These are phyloP conservation scores for Trachelus iudaicus DNA, from an alignment of 2,888 invertebrate species.

Conservation along the genomic window DNA sequence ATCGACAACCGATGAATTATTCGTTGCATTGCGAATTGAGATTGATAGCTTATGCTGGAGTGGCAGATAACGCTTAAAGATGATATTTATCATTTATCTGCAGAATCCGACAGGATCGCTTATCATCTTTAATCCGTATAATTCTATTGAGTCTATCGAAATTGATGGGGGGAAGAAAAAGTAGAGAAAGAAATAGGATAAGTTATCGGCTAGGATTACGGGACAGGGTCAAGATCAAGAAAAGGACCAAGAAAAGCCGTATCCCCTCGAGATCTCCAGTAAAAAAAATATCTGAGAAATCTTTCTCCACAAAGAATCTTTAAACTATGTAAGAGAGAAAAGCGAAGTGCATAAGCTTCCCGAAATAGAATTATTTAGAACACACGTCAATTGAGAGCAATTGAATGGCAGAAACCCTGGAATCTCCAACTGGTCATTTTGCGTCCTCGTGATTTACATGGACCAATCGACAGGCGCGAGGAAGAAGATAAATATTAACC, in stretches of 20 bases:
- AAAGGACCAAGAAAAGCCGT: no score
- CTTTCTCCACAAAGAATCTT: background rate
- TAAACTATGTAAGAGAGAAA: background rate
- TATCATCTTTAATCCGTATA: no score
- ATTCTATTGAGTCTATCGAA: no score
- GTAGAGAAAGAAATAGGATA: background rate
- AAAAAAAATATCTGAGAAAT: background rate
- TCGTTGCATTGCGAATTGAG: background rate
- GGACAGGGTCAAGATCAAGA: background rate
- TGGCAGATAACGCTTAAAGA: background rate
- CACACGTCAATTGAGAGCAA: conserved; percentile 58
- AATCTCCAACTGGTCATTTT: background rate
- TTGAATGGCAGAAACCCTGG: conserved; percentile 29
- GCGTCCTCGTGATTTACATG: background rate
- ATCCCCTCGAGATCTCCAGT: background rate
- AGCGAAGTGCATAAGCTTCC: background rate
- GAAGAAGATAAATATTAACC: background rate
- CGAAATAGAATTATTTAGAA: conserved; percentile 40
- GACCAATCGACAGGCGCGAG: background rate
- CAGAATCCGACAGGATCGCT: background rate
- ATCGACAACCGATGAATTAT: background rate
- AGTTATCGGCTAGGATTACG: background rate
- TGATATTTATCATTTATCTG: background rate
- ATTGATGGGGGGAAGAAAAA: no score
- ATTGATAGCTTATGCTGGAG: background rate